Base-by-base conservation (phyloP, 2,113 vertebrate species). In the Phylloscopus whistleri region DNA sequence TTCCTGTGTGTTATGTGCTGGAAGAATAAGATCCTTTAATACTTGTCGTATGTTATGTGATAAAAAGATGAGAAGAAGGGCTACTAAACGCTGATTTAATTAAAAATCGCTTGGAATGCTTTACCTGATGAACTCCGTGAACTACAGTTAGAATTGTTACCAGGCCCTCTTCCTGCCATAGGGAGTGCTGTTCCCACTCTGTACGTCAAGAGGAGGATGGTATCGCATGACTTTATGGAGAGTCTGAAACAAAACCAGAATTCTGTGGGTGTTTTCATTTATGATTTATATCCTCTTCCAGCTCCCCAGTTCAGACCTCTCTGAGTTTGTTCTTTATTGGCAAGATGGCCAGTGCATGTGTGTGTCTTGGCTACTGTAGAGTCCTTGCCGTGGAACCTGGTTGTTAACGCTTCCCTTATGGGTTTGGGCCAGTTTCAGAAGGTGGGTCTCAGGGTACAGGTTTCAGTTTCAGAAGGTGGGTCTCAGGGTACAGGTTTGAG, bases 281-380 rank as follows among this genome's bases (percentile, higher is more conserved):
- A 2, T 0, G 1, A 5, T 27, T 68, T 43, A 10, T 26, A 5
- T 3, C 1, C 2, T 1, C 4, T 73, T 19, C 24, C 19, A 0
- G 35, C 8, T 39, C 7, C 58, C 7, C 15, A 22, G 0, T 16
- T 73, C 27, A 37, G 35, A 17, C 3, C 5, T 7, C 3, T 44
- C 8, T 13, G n/a, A 23, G 5, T 70, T 49, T 28, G 12, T 21
- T 55, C 24, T 31, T 13, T 53, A 1, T 3, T 33, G 48, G 16
- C 16, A 1, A 0, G 33, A 5, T 4, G 23, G 21, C 12, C 48
- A 2, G 13, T 27, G 11, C 8, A 16, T 52, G 4, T 16, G 33
- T 33, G 5, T 58, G 18, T 21, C 20, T 12, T 44, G 73, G 55
- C 46, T 68, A 0, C 33, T 31, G 7, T 1, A 2, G 86, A 17